These are phyloP conservation scores for Eretmocerus hayati DNA, from an alignment of 2,888 invertebrate species.

Conservation along the genomic window DNA sequence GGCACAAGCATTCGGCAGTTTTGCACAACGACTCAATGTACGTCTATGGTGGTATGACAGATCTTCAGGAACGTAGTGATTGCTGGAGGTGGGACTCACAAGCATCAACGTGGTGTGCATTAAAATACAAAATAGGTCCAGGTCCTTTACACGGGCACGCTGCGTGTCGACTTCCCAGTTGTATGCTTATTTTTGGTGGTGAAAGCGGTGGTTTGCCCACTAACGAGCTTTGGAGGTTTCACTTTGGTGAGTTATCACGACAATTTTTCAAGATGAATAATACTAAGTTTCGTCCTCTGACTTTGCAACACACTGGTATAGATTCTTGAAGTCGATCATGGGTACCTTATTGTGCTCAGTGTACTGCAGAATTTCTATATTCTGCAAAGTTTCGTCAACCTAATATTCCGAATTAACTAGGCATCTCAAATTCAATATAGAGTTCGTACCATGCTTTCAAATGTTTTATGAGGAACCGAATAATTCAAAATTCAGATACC, in stretches of 20 bases:
- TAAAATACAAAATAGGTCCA: slow-evolving; percentile 58
- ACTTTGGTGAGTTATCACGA: slow-evolving; percentile 62
- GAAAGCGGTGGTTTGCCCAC: slow-evolving; percentile 64
- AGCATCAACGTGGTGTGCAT: slow-evolving; percentile 58
- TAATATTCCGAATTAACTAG: too few species aligned
- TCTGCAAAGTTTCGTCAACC: too few species aligned
- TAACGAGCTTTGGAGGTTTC: slow-evolving; percentile 77
- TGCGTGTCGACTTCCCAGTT: slow-evolving; percentile 68
- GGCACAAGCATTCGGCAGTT: slow-evolving; percentile 80
- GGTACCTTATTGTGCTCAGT: too few species aligned
- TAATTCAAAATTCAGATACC: too few species aligned
- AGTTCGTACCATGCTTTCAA: too few species aligned
- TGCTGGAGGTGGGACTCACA: slow-evolving; percentile 70
- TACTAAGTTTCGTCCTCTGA: too few species aligned
- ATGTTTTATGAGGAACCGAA: too few species aligned
- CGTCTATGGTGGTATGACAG: slow-evolving; percentile 84
- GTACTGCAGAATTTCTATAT: too few species aligned
- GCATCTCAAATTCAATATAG: too few species aligned
- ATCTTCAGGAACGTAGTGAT: slow-evolving; percentile 69
- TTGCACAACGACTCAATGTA: slow-evolving; percentile 73
- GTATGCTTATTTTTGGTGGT: slow-evolving; percentile 75
- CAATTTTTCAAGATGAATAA: too few species aligned
- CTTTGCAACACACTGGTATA: too few species aligned
- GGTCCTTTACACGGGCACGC: slow-evolving; percentile 71
- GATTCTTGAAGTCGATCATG: too few species aligned